Conservation (phyloP, 2,797 vertebrate genomes). For the Molossus molossus region DNA sequence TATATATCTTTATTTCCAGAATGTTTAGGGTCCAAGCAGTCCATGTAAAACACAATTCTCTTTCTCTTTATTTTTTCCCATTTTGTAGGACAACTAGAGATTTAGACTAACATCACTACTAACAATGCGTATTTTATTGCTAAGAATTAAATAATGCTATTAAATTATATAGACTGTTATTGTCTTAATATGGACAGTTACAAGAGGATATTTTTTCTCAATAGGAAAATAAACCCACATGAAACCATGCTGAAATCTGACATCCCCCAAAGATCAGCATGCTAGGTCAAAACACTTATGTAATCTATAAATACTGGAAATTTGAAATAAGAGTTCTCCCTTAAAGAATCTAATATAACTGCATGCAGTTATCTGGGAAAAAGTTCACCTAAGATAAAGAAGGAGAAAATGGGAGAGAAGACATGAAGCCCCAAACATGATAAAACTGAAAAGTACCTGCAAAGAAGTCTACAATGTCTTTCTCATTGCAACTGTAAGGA, state of each 20-base stretch:
- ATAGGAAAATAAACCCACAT: not conserved
- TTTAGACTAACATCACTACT: constrained; percentile 27
- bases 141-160: constrained; percentile 15
- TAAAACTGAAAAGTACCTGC: constrained; percentile 89
- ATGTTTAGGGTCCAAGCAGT: not conserved
- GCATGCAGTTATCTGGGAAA: not conserved
- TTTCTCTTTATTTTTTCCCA: not conserved
- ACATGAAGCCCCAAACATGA: not conserved
- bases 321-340: not conserved
- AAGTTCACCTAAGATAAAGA: not conserved
- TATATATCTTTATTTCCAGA: not conserved
- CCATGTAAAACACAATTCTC: not conserved
- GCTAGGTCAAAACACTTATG: not conserved
- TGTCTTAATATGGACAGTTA: not conserved
- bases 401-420: fast-evolving
- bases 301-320: not conserved
- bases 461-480: constrained; percentile 94
- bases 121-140: not conserved
- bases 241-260: constrained; percentile 48
- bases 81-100: not conserved
- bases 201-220: constrained; percentile 34
- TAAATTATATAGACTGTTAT: constrained; percentile 14
- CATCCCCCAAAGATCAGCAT: not conserved
- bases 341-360: not conserved
- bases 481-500: constrained; percentile 92